Conservation (phyloP, 2,113 vertebrate genomes). For the Lepisosteus oculatus region DNA sequence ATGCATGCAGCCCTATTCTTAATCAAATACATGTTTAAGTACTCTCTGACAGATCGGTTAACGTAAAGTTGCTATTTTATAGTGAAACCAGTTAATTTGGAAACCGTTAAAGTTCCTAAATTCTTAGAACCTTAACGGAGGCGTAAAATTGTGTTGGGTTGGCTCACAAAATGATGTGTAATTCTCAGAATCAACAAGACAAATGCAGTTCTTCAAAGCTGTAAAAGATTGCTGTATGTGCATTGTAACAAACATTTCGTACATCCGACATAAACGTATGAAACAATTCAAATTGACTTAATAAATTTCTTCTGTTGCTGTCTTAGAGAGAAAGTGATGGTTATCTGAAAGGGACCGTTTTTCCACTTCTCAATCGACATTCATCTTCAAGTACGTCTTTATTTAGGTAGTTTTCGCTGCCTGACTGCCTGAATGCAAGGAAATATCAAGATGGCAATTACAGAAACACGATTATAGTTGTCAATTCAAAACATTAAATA, state of each 20-base stretch:
- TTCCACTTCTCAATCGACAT: slow-evolving; percentile 14
- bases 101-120: slow-evolving; percentile 27
- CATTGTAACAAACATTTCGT: slow-evolving; percentile 34
- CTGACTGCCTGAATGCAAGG: neutral
- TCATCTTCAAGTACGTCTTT: slow-evolving; percentile 4
- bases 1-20: neutral
- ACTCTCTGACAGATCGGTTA: too few relatives aligned
- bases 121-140: slow-evolving; percentile 63
- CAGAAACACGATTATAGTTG: too few relatives aligned
- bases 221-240: too few relatives aligned
- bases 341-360: slow-evolving; percentile 14
- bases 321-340: slow-evolving; percentile 15
- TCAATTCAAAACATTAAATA: too few relatives aligned
- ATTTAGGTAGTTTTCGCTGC: slow-evolving; percentile 13
- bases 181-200: slow-evolving; percentile 59
- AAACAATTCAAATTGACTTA: slow-evolving; percentile 13
- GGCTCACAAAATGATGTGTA: slow-evolving; percentile 32
- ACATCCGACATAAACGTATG: slow-evolving; percentile 26
- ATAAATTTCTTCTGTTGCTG: neutral
- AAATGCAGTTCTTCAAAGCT: neutral
- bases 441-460: too few relatives aligned
- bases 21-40: neutral
- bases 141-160: slow-evolving; percentile 38
- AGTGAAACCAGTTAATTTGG: slow-evolving; percentile 26
- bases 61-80: too few relatives aligned